Conservation (phyloP, 2,797 vertebrate species). For the Ciconia nigra region DNA sequence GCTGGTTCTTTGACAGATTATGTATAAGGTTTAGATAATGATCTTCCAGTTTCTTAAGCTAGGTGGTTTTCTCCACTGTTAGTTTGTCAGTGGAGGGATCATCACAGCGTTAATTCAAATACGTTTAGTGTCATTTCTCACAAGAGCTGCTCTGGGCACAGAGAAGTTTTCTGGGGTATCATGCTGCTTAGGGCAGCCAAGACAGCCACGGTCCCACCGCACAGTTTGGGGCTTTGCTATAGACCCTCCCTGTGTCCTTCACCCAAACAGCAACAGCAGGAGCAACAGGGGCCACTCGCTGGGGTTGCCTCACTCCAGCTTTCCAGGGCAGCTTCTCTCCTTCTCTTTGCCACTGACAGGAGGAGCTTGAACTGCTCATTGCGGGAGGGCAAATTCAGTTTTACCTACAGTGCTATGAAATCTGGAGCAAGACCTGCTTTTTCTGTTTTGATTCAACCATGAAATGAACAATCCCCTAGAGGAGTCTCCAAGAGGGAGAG, state of each 20-base stretch:
- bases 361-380: not conserved
- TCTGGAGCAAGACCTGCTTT: not conserved
- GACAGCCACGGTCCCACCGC: too few species aligned
- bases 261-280: not conserved
- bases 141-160: not conserved
- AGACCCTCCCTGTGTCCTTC: not conserved
- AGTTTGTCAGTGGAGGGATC: not conserved
- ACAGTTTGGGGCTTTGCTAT: not conserved
- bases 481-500: not conserved
- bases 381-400: not conserved
- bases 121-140: not conserved
- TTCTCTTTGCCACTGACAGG: not conserved
- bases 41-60: not conserved
- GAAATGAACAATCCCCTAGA: not conserved
- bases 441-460: not conserved
- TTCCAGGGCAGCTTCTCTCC: not conserved
- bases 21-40: not conserved
- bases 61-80: not conserved
- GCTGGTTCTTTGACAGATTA: not conserved
- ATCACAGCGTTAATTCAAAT: not conserved
- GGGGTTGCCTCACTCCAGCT: not conserved
- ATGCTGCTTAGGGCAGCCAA: not conserved
- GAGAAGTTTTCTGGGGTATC: not conserved
- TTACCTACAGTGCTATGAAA: not conserved
- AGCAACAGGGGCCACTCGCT: not conserved